phyloP scores from a whole-genome alignment of 2,113 vertebrate genomes.

The Etheostoma cragini region DNA sequence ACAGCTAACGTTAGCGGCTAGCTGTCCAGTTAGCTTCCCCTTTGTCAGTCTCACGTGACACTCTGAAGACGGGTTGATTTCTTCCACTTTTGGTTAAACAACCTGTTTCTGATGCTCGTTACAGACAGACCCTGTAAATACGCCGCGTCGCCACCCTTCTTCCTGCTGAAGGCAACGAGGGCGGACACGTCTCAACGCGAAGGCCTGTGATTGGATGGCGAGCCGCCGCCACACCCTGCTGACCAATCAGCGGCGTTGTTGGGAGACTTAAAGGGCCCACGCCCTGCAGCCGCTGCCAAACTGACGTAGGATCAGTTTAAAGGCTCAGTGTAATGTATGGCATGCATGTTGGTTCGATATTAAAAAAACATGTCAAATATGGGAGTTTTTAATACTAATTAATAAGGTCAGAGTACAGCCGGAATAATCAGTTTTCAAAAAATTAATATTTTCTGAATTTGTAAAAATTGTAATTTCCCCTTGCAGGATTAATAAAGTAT shows the following conservation, averaged over 20 bases:
- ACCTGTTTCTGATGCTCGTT: neutral
- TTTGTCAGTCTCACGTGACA: too few species aligned
- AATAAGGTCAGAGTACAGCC: too few species aligned
- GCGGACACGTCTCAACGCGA: neutral
- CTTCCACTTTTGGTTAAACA: neutral
- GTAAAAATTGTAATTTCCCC: too few species aligned
- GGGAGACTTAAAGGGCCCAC: slow-evolving; percentile 14
- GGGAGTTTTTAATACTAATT: too few species aligned
- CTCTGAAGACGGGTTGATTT: neutral
- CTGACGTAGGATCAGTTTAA: too few species aligned
- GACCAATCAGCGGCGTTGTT: slow-evolving; percentile 44
- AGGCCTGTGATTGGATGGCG: slow-evolving; percentile 46
- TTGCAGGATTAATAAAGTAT: too few species aligned
- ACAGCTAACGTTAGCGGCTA: neutral
- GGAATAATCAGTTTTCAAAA: too few species aligned
- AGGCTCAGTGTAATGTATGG: too few species aligned
- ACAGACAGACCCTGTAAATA: neutral
- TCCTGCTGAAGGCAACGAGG: slow-evolving; percentile 29
- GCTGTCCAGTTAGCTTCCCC: slow-evolving; percentile 7
- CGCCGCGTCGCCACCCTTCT: neutral
- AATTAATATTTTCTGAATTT: too few species aligned
- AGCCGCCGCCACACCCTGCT: neutral
- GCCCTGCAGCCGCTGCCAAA: neutral
- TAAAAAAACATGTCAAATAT: too few species aligned
- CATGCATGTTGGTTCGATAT: too few species aligned